Evolutionary conservation across 2,113 vertebrate species (phyloP).

Genomic region (Acrocephalus kingi): DNA sequence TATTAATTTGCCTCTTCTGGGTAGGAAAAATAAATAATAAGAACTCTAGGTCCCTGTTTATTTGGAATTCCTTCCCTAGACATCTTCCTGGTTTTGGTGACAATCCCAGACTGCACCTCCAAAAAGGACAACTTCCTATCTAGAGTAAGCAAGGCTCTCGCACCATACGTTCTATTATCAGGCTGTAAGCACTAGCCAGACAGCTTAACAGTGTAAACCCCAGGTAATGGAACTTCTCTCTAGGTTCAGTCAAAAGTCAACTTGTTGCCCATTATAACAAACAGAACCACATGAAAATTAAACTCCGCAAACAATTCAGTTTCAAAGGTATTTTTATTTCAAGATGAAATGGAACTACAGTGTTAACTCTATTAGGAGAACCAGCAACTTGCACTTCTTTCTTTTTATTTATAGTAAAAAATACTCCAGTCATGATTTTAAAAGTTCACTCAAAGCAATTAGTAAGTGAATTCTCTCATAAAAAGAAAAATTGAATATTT

Average conservation of each 20-base stretch:
- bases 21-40: neutral
- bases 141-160: neutral
- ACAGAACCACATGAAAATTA: neutral
- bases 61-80: neutral
- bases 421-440: constrained; percentile 17
- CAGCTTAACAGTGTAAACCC: neutral
- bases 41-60: neutral
- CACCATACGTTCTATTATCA: neutral
- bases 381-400: neutral
- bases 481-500: neutral
- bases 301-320: neutral
- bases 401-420: constrained; percentile 18
- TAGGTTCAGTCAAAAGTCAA: neutral
- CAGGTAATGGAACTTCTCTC: neutral
- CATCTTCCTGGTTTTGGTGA: neutral
- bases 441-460: neutral
- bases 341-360: neutral
- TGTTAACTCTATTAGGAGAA: neutral
- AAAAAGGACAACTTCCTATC: neutral
- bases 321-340: neutral
- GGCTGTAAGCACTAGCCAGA: neutral
- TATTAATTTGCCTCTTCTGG: neutral
- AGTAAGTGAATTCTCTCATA: neutral
- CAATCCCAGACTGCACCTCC: neutral
- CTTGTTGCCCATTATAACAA: neutral